Percentiles rank a stretch among this genome's conserved stretches.
These are phyloP conservation scores for Sphyrna mokarran DNA, from an alignment of 2,113 vertebrate genomes.

Conservation along the genomic window DNA sequence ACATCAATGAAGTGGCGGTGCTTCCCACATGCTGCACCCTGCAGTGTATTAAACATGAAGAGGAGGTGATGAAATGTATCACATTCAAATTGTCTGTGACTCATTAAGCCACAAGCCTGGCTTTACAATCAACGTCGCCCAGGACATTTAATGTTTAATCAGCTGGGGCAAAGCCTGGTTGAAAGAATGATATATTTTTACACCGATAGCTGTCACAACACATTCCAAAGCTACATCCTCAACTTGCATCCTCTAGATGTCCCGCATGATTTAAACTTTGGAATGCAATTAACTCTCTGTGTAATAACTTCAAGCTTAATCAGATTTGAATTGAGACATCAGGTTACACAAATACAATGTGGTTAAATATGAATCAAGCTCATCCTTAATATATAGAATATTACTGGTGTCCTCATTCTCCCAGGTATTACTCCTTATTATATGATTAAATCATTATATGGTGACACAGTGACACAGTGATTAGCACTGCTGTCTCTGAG, in stretches of 20 bases:
- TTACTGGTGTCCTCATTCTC: not conserved
- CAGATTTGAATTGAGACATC: not conserved
- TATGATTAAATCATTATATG: not conserved
- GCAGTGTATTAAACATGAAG: not conserved
- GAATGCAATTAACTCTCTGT: not conserved
- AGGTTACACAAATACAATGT: not conserved
- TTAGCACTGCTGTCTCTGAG: no score
- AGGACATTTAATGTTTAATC: not conserved
- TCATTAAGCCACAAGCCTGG: not conserved
- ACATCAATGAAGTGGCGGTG: not conserved
- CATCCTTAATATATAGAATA: not conserved
- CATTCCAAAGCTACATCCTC: not conserved
- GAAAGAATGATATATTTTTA: not conserved
- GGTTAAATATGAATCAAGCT: not conserved
- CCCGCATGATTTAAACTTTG: not conserved
- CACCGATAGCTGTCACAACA: not conserved
- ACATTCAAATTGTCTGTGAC: not conserved
- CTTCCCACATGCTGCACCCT: conserved; percentile 1
- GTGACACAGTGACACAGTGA: no score
- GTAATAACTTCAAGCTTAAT: not conserved
- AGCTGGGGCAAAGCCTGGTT: not conserved
- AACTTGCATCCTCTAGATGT: not conserved
- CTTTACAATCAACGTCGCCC: conserved; percentile 9
- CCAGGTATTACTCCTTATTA: not conserved
- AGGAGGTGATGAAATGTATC: conserved; percentile 9